Evolutionary conservation across 2,888 invertebrate genomes (phyloP).

Genomic region (Sesamia inferens): DNA sequence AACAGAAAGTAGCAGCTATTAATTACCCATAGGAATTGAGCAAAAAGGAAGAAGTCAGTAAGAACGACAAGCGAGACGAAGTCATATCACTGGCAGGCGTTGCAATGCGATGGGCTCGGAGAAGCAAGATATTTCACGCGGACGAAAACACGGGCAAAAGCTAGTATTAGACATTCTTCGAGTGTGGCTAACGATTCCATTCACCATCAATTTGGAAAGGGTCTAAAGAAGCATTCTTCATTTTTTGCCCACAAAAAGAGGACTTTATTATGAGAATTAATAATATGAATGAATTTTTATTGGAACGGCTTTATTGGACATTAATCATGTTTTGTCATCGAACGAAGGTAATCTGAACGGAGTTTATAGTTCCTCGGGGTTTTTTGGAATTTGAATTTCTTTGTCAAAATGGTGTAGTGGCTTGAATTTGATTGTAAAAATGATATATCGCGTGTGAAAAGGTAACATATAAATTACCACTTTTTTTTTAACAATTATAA

Average conservation of each 20-base stretch:
- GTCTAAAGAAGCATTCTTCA: conserved; percentile 62
- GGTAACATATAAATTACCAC: no score
- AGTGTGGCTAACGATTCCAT: conserved; percentile 71
- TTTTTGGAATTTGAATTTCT: conserved; percentile 21
- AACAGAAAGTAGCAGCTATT: no score
- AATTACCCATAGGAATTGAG: no score
- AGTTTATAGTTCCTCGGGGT: conserved; percentile 41
- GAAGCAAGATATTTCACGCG: no score
- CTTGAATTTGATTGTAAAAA: conserved; percentile 4
- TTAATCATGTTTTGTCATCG: conserved; percentile 85
- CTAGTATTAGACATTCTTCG: conserved; percentile 5
- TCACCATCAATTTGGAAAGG: conserved; percentile 40
- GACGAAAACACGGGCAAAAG: no score
- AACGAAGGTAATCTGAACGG: conserved; percentile 60
- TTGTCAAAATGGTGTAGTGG: conserved; percentile 35
- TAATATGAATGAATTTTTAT: conserved; percentile 79
- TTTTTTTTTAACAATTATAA: no score
- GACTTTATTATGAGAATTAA: conserved; percentile 76
- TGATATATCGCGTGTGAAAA: background rate
- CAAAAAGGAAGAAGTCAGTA: no score
- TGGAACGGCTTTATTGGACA: conserved; percentile 76
- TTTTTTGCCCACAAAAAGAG: conserved; percentile 65
- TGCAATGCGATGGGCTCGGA: no score
- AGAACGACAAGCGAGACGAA: no score
- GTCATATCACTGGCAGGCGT: no score